Evolutionary conservation across 2,113 vertebrate species (phyloP).

Genomic region (Tychaedon coryphoeus): DNA sequence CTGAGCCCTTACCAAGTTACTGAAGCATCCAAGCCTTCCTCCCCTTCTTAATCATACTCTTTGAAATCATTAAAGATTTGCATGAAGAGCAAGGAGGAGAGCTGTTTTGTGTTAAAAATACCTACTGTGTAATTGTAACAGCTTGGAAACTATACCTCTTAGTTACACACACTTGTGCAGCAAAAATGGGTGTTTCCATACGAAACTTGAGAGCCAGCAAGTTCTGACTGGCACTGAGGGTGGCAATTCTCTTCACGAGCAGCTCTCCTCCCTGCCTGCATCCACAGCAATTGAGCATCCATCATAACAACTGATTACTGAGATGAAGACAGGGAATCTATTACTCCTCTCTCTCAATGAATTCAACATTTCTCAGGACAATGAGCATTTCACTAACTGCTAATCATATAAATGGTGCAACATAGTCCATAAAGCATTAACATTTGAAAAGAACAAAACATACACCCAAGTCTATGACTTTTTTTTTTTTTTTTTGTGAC

Average conservation of each 20-base stretch:
- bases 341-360: slow-evolving; percentile 11
- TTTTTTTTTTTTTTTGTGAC: neutral
- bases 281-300: neutral
- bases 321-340: slow-evolving; percentile 23
- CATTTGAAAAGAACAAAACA: neutral
- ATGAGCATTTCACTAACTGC: slow-evolving; percentile 45
- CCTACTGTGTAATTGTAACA: neutral
- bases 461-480: neutral
- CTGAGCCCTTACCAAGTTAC: neutral
- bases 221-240: neutral
- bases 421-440: slow-evolving; percentile 2
- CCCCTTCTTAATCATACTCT: neutral
- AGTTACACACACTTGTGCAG: neutral
- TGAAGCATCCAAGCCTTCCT: neutral
- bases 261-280: neutral
- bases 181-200: neutral
- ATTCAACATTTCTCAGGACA: slow-evolving; percentile 45
- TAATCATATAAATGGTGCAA: neutral
- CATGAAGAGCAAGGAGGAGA: neutral
- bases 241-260: neutral
- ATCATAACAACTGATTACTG: neutral
- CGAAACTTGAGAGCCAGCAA: neutral
- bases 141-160: neutral
- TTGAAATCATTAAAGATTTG: neutral
- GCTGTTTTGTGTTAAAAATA: neutral